Percentiles rank a stretch among this genome's conserved stretches.
Conservation (phyloP, 1,140 invertebrate genomes). For the Cotesia chilonis region DNA sequence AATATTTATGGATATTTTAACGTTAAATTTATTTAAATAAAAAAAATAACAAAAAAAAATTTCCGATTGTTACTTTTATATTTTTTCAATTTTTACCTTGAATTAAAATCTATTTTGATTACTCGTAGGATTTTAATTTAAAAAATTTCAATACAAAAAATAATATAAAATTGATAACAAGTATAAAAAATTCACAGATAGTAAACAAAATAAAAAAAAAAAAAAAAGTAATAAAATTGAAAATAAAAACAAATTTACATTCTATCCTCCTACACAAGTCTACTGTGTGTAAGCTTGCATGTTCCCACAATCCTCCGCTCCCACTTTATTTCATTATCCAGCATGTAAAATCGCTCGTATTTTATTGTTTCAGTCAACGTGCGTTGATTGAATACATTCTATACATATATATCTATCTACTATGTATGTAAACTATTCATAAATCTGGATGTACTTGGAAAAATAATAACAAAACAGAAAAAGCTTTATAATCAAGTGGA, state of each 20-base stretch:
- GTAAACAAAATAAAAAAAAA: neutral
- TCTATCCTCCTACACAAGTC: neutral
- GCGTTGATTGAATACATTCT: neutral
- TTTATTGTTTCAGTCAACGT: constrained; percentile 18
- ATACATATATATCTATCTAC: too few relatives aligned
- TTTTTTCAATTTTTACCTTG: too few relatives aligned
- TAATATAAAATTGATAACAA: constrained; percentile 8
- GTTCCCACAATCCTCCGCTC: neutral
- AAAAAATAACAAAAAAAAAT: too few relatives aligned
- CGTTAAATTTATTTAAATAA: too few relatives aligned
- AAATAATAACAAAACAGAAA: too few relatives aligned
- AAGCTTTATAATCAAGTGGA: too few relatives aligned
- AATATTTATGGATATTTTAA: too few relatives aligned
- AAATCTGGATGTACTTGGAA: too few relatives aligned
- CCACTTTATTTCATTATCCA: constrained; percentile 24
- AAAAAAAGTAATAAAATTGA: neutral
- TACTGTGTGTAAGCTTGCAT: constrained; percentile 16
- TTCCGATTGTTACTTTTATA: too few relatives aligned
- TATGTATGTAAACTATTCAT: too few relatives aligned
- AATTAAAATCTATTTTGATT: too few relatives aligned
- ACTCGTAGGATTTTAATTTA: neutral
- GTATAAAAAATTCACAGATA: neutral
- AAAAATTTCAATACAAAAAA: neutral
- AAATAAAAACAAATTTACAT: constrained; percentile 14
- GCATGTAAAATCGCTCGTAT: constrained; percentile 21